Conservation (phyloP, 2,797 vertebrate genomes). For the Novumbra hubbsi region DNA sequence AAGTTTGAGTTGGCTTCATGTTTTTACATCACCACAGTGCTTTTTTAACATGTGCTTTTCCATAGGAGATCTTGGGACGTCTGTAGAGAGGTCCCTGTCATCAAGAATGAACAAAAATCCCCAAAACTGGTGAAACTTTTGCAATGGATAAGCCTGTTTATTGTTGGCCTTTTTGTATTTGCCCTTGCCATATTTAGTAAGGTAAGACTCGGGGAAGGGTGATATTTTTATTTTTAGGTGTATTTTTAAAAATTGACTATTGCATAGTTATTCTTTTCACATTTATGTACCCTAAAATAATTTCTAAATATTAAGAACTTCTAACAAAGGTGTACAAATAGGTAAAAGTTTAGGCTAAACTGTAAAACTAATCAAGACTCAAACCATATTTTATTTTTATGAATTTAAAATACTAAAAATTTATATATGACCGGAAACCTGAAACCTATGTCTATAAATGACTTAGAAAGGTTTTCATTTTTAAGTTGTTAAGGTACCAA, state of each 20-base stretch:
- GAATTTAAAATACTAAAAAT: too few relatives aligned
- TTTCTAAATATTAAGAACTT: background rate
- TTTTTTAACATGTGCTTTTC: background rate
- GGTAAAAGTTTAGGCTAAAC: too few relatives aligned
- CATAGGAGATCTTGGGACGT: constrained; percentile 59
- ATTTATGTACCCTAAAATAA: background rate
- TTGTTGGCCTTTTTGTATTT: constrained; percentile 50
- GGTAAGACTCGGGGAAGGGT: constrained; percentile 39
- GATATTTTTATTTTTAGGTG: background rate
- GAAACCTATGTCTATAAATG: background rate
- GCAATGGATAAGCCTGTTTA: constrained; percentile 24
- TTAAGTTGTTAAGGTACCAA: background rate
- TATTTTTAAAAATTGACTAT: background rate
- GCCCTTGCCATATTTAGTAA: constrained; percentile 67
- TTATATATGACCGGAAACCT: too few relatives aligned
- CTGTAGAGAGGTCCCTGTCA: constrained; percentile 45
- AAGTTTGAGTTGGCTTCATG: background rate
- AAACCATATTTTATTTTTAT: too few relatives aligned
- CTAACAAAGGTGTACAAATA: too few relatives aligned
- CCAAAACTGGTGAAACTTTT: constrained; percentile 58
- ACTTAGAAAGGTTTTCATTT: background rate
- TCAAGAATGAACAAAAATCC: constrained; percentile 58
- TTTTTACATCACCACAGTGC: background rate
- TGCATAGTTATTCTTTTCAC: background rate
- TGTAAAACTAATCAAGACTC: too few relatives aligned